These are phyloP conservation scores for Leptinotarsa rubiginosa DNA, from an alignment of 2,888 invertebrate genomes.

Conservation along the genomic window DNA sequence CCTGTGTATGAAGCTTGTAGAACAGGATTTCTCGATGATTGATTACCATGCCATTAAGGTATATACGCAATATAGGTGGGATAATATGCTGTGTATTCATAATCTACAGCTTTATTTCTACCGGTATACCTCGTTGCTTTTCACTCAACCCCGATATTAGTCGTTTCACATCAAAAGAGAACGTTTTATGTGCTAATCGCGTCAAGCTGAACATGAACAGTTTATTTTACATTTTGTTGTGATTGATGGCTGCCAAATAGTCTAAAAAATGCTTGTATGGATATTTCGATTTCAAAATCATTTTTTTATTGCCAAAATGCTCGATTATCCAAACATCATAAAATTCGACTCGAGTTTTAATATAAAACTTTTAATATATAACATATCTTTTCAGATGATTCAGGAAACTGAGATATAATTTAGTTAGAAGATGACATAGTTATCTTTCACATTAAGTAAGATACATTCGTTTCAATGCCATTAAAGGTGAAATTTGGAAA, in stretches of 20 bases:
- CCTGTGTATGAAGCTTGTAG: constrained; percentile 34
- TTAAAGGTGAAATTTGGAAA: no score
- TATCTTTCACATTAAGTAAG: no score
- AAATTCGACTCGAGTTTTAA: no score
- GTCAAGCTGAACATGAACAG: constrained; percentile 47
- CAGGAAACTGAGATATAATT: no score
- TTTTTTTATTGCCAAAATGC: no score
- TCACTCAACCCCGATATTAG: constrained; percentile 40
- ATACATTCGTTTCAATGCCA: no score
- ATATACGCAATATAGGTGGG: constrained; percentile 51
- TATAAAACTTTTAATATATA: no score
- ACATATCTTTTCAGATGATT: no score
- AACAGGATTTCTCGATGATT: constrained; percentile 52
- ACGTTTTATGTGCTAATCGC: constrained; percentile 51
- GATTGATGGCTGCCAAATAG: neutral
- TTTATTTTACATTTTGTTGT: constrained; percentile 38
- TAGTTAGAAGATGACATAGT: no score
- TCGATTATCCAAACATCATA: no score
- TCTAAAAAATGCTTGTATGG: neutral
- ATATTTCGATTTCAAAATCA: neutral
- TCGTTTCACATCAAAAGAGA: constrained; percentile 50
- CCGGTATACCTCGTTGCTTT: constrained; percentile 48
- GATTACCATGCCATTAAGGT: constrained; percentile 51
- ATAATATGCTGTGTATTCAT: constrained; percentile 55
- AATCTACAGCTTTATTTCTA: constrained; percentile 57